phyloP scores from a whole-genome alignment of 2,888 invertebrate genomes.

The Boloria selene region DNA sequence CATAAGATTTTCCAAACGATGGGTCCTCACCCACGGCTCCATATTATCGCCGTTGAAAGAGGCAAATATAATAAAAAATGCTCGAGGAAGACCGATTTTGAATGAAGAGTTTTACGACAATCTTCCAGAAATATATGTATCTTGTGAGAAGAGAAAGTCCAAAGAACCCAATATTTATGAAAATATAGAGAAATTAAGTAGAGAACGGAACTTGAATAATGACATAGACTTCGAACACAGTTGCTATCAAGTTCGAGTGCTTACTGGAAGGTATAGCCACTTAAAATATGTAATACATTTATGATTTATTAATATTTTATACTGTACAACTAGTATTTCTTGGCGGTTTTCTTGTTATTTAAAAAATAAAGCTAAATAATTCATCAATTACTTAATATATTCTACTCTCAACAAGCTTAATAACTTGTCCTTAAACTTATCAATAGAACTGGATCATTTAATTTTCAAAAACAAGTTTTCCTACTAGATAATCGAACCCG shows the following conservation, averaged over 20 bases:
- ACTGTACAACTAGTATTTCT: too few relatives aligned
- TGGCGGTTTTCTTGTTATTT: too few relatives aligned
- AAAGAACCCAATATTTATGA: slow-evolving; percentile 56
- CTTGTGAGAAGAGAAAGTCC: slow-evolving; percentile 61
- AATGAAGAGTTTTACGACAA: slow-evolving; percentile 71
- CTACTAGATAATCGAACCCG: too few relatives aligned
- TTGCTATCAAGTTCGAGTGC: slow-evolving; percentile 70
- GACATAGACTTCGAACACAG: slow-evolving; percentile 63
- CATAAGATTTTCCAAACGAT: slow-evolving; percentile 75
- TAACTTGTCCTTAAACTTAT: too few relatives aligned
- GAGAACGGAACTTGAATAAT: slow-evolving; percentile 55
- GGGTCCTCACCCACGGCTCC: slow-evolving; percentile 80
- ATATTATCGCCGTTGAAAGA: slow-evolving; percentile 73
- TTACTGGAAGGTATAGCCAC: slow-evolving; percentile 61
- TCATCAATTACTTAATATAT: too few relatives aligned
- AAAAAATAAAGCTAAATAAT: too few relatives aligned
- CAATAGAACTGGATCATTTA: too few relatives aligned
- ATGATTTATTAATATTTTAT: not conserved
- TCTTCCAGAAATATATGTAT: slow-evolving; percentile 73
- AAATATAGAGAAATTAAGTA: slow-evolving; percentile 62
- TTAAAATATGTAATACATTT: not conserved
- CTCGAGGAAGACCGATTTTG: slow-evolving; percentile 66
- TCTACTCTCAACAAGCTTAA: too few relatives aligned
- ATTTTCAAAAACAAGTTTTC: too few relatives aligned
- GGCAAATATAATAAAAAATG: slow-evolving; percentile 62